Base-by-base conservation (phyloP, 1,140 invertebrate species). In the Monochamus saltuarius region DNA sequence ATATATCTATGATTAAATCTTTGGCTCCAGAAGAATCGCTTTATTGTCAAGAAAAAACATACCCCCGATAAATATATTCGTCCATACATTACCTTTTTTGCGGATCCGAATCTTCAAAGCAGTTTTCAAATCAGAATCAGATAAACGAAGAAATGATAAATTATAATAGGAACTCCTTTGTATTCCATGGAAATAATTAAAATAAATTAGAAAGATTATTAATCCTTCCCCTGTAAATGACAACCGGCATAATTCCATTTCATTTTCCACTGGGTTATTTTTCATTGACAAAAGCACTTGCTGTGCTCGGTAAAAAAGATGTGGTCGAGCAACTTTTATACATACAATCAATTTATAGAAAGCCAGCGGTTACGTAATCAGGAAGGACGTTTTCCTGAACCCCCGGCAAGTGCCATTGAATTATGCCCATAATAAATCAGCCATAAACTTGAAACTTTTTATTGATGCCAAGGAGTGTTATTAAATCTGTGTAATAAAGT, bases 351-450 rank as follows among this genome's bases (percentile, higher is more conserved):
- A 46, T 46, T 46, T 46, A 29, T 19, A 13, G 43, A 16, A 46
- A 13, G 16, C 16, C 39, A 11, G 39, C 16, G 39, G n/a, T 42
- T 42, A n/a, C 39, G 9, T 3, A 42, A 57, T 36, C 42, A 57
- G 36, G 43, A 42, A 59, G 50, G 50, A 54, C 58, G 47, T 54
- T 54, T 54, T 22, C 53, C 50, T 40, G 29, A 51, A 42, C 47
- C 40, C 43, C 22, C 22, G 49, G 49, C 52, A 56, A 37, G 40
- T 42, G 45, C 40, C 51, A 47, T 38, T 61, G 59, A 61, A 49
- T 56, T 61, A 61, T 61, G 47, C 43, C 42, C 46, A n/a, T 61
- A 38, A 61, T 49, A 61, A 56, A 56, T 61, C 47, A 46, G 37
- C 46, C 42, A 61, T 50, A 56, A 56, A 56, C 34, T 40, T 19